A percentile compares a stretch with the other conserved stretches of the same genome.
Conservation (phyloP, 1,140 invertebrate species). For the Ceratitis capitata region DNA sequence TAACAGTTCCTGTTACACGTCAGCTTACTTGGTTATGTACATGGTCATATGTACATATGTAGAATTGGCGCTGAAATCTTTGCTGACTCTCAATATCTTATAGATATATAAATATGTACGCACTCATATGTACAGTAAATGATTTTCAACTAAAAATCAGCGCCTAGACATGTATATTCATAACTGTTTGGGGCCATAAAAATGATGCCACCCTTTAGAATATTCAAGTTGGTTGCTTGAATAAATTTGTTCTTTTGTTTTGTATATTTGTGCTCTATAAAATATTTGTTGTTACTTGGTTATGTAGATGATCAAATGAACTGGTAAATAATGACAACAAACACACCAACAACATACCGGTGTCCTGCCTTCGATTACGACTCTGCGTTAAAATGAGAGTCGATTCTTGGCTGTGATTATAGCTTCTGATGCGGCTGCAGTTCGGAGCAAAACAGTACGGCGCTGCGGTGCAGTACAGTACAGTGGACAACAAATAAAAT, state of each 20-base stretch:
- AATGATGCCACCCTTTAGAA: background rate
- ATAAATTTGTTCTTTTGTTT: background rate
- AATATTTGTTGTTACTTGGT: background rate
- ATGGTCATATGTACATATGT: too few relatives aligned
- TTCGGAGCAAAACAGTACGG: background rate
- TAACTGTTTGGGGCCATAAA: background rate
- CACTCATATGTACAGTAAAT: background rate
- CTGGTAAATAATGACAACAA: background rate
- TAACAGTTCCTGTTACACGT: too few relatives aligned
- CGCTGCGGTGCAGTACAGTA: constrained; percentile 4
- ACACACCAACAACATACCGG: background rate
- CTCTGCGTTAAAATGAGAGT: background rate
- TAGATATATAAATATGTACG: background rate
- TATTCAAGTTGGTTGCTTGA: background rate
- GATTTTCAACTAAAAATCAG: too few relatives aligned
- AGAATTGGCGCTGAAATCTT: too few relatives aligned
- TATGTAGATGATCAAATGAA: background rate
- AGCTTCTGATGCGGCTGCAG: background rate
- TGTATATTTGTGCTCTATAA: too few relatives aligned
- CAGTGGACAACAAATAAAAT: background rate
- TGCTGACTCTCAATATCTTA: too few relatives aligned
- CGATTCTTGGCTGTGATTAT: background rate
- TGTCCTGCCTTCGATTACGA: background rate
- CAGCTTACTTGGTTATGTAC: too few relatives aligned
- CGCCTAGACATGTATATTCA: background rate